Evolutionary conservation across 2,113 vertebrate species (phyloP), one percentile per base, ranked within the genome.

Genomic region (Lagopus leucura): DNA sequence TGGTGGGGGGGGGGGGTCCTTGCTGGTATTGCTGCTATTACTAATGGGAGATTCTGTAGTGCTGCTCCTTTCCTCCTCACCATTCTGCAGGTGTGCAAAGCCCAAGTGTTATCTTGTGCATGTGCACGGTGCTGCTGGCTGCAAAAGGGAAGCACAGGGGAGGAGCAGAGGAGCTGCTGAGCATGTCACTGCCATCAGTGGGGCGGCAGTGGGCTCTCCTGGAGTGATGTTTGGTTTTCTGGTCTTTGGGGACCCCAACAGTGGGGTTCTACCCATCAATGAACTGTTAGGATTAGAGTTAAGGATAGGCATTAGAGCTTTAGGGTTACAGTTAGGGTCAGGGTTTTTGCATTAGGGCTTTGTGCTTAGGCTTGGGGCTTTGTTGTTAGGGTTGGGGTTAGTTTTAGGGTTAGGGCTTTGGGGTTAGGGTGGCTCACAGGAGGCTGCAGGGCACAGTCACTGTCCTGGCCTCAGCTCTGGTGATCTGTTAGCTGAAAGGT

Each of bases 191-290:
- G 36, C 21, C 18, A 38, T 38, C 50, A 25, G 4, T 13, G 55
- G 63, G 69, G 67, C 42, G 1, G 63, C 48, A 54, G 13, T 13
- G 61, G 16, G 48, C 11, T 80, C 61, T 42, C n/a, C 52, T n/a
- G 42, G 25, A 47, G 58, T 28, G 36, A 17, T 38, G 71, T 13
- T 4, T 10, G 11, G 18, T 63, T 63, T 71, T 36, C 20, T 32
- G 10, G 18, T 57, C 48, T 8, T 16, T 0, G 0, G 72, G 27
- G 45, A 18, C 13, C 50, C 32, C 50, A 27, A 4, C 55, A 66
- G 14, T 8, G 63, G 32, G 24, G 50, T 5, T 58, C 52, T 47
- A 8, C 16, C 47, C 58, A 24, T 4, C 64, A 24, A 6, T 6
- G 13, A 11, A 27, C 28, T 40, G 22, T 18, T 54, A 52, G 48